Base-by-base conservation (phyloP, 2,113 vertebrate genomes). In the Bos javanicus region DNA sequence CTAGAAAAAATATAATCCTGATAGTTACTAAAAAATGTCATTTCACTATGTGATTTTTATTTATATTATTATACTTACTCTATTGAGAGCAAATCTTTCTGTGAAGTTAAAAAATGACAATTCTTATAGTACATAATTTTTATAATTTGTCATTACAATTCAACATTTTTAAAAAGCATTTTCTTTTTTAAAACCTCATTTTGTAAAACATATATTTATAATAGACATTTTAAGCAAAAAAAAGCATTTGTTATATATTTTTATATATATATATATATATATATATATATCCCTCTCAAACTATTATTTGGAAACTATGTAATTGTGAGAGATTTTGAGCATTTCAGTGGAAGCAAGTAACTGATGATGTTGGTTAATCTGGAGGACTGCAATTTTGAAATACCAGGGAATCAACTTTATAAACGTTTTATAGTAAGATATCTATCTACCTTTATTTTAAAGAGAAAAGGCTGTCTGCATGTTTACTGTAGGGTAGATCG, bases 11-110 rank as follows among this genome's bases (percentile, higher is more conserved):
- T 91, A 16, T 48, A 57, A 85, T 84, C 10, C 9, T 10, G n/a
- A n/a, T 33, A n/a, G 19, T 74, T 93, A 30, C 28, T 59, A 52
- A 80, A 90, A 95, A 62, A 30, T 36, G 16, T 7, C 25, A 28
- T 57, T 95, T 93, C 26, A 80, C 48, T 57, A 28, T 93, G 2
- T 95, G 21, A 76, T 82, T 96, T 96, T 97, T 94, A 92, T 93
- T 92, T 87, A 39, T 85, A 54, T 87, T 21, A 60, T 56, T 91
- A 62, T 88, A 60, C 19, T 92, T 96, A 95, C 82, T 46, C 14
- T 62, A 52, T 74, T 43, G 33, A 91, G 76, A 90, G 57, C 6
- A 90, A 9, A 78, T 95, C 46, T 46, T 84, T 94, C 10, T 88
- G 96, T 64, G 59, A 96, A 96, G 56, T 87, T n/a, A 94, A 9